Evolutionary conservation across 2,797 vertebrate species (phyloP).

Genomic region (Micropoecilia bifurca): DNA sequence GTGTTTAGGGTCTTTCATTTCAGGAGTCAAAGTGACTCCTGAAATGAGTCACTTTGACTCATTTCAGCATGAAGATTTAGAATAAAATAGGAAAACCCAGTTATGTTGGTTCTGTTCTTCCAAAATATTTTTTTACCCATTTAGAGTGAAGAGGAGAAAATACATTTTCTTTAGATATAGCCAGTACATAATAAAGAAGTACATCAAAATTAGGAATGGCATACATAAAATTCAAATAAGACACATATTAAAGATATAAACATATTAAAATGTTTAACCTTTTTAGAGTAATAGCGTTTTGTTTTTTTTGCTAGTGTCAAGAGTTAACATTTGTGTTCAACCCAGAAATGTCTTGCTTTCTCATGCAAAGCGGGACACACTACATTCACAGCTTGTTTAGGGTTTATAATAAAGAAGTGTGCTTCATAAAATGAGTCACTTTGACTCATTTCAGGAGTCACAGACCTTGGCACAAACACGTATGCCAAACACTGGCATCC

Average conservation of each 20-base stretch:
- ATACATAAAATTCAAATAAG: not conserved
- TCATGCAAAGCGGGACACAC: not conserved
- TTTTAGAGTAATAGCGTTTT: not conserved
- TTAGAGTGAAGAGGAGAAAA: not conserved
- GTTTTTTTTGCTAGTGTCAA: not conserved
- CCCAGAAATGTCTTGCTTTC: not conserved
- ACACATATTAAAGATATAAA: not conserved
- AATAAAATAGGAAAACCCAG: too few relatives aligned
- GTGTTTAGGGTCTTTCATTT: not conserved
- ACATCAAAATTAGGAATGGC: not conserved
- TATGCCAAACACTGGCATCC: not conserved
- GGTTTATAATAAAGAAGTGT: not conserved
- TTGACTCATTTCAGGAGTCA: too few relatives aligned
- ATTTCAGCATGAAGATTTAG: too few relatives aligned
- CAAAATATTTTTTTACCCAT: not conserved
- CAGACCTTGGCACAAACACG: too few relatives aligned
- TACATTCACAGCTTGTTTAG: not conserved
- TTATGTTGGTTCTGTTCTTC: too few relatives aligned
- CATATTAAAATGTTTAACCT: too few relatives aligned
- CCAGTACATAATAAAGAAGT: not conserved
- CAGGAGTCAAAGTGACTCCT: too few relatives aligned
- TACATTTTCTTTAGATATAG: not conserved
- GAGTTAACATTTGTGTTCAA: not conserved
- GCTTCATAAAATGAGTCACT: too few relatives aligned
- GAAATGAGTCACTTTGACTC: too few relatives aligned